Conservation (phyloP, 1,140 invertebrate species). For the Phthorimaea operculella region DNA sequence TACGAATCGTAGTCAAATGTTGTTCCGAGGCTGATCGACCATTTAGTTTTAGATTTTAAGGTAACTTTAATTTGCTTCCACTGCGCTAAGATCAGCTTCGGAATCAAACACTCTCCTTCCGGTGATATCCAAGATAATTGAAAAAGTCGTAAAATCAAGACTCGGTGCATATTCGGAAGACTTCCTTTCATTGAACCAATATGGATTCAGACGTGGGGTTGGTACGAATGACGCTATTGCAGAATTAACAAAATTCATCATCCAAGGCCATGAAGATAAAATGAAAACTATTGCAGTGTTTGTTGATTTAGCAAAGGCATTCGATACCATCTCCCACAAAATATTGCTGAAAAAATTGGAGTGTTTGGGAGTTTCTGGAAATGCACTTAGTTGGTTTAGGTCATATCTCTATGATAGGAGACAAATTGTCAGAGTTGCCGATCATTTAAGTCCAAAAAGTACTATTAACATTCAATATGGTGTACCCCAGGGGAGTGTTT, state of each 20-base stretch:
- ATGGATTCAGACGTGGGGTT: not conserved
- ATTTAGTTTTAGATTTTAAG: too few relatives aligned
- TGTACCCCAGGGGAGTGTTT: not conserved
- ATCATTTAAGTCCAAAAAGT: not conserved
- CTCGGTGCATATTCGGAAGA: not conserved
- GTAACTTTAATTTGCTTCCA: too few relatives aligned
- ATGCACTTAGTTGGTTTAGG: not conserved
- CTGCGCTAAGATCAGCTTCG: too few relatives aligned
- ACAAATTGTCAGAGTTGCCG: not conserved
- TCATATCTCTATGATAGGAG: not conserved
- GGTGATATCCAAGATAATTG: not conserved
- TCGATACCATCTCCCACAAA: constrained; percentile 1
- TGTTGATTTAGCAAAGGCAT: not conserved
- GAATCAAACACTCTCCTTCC: too few relatives aligned
- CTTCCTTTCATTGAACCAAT: constrained; percentile 2
- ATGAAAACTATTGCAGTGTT: not conserved
- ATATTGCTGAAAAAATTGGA: not conserved
- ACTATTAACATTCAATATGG: not conserved
- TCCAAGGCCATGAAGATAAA: not conserved
- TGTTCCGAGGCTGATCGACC: too few relatives aligned
- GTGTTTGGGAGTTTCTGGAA: not conserved
- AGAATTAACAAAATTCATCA: not conserved
- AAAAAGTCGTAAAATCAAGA: not conserved
- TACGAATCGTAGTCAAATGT: too few relatives aligned
- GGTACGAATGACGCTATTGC: constrained; percentile 7